phyloP scores from a whole-genome alignment of 2,113 vertebrate genomes.

The Bufo gargarizans region DNA sequence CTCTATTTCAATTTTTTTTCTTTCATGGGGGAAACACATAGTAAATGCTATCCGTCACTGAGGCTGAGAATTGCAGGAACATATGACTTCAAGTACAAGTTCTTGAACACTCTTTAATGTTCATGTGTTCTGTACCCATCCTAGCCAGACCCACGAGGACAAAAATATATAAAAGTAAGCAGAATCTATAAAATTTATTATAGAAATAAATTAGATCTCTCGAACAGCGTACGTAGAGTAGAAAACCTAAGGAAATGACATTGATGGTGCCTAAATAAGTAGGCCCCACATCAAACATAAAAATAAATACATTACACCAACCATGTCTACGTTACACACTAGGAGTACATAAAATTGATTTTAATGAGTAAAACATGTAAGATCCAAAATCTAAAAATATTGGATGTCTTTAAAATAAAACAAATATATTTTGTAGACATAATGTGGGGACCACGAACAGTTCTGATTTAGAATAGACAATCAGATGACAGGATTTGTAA shows the following conservation, averaged over 20 bases:
- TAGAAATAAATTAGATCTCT: background rate
- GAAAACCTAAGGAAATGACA: background rate
- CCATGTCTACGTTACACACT: background rate
- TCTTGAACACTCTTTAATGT: background rate
- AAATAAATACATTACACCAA: constrained; percentile 1
- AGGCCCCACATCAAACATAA: background rate
- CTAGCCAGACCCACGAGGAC: background rate
- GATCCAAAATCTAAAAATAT: background rate
- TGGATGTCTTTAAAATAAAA: background rate
- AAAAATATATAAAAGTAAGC: too few species aligned
- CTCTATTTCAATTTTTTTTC: too few species aligned
- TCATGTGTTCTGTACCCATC: background rate
- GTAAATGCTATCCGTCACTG: too few species aligned
- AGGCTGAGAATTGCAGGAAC: background rate
- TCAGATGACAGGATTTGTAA: background rate
- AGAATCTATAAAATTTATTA: background rate
- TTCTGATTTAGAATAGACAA: background rate
- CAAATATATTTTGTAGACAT: background rate
- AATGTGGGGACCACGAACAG: background rate
- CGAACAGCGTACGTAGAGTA: background rate
- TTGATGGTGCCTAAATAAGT: background rate
- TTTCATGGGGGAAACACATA: too few species aligned
- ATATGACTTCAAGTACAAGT: background rate
- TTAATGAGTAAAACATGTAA: background rate
- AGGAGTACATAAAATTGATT: background rate